Evolutionary conservation across 2,113 vertebrate species (phyloP), one percentile per base, ranked within the genome.

Genomic region (Glareola pratincola): DNA sequence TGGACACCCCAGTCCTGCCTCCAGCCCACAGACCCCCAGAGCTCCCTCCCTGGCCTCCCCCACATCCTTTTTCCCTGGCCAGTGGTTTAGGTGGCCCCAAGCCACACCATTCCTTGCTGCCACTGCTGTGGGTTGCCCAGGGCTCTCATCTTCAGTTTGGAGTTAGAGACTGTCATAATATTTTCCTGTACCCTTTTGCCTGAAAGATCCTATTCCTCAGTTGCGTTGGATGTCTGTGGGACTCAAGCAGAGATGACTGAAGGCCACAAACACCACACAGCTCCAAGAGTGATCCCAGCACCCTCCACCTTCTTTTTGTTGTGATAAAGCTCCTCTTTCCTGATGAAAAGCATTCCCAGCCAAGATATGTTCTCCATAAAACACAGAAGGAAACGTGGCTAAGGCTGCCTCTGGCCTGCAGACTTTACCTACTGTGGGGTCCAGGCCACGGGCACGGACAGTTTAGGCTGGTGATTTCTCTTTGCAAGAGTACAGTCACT

Each of bases 121-220:
- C 3, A 1, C 67, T 60, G 29, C 45, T 0, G 0, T 56, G 34
- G 11, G 6, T 62, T 4, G 3, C 36, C 30, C 16, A 57, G 24
- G 32, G 43, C 26, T 74, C 48, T 68, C 16, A 43, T 48, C 68
- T 62, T 74, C 78, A 54, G 39, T 82, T 53, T 37, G 39, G 64
- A 76, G n/a, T 37, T 77, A 30, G 12, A 27, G 24, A 24, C 16
- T 17, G 56, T 56, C 56, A 71, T 8, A 30, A 60, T 14, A 20
- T 34, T 20, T 34, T 82, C 45, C 32, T 4, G 0, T 26, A 50
- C 8, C 12, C 24, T 47, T 66, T 19, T 69, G 13, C 22, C n/a
- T 56, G 22, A 69, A 84, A 47, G 60, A 57, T 4, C 15, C 6
- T 14, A 3, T 41, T 84, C 12, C 47, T 67, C 37, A 47, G 34